phyloP scores from a whole-genome alignment of 2,113 vertebrate species.

The Crocuta crocuta region DNA sequence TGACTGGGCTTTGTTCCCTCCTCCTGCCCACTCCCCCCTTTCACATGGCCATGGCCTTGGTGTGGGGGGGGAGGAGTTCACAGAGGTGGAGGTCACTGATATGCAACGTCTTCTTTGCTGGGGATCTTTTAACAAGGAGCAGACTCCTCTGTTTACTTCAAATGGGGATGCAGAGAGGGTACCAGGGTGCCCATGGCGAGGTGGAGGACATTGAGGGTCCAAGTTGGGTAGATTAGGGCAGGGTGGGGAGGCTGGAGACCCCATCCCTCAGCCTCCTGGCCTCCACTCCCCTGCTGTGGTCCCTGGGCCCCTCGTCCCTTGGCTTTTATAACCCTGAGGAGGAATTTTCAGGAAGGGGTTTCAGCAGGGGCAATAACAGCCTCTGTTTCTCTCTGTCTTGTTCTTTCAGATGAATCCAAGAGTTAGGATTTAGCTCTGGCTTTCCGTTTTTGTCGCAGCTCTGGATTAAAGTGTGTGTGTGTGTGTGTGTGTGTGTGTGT shows the following conservation, averaged over 20 bases:
- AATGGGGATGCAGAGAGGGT: neutral
- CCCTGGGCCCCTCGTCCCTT: too few relatives aligned
- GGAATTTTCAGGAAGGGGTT: neutral
- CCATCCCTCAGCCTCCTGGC: neutral
- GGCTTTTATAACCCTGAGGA: neutral
- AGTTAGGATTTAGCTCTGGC: neutral
- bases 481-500: neutral
- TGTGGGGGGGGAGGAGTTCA: neutral
- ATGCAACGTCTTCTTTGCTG: neutral
- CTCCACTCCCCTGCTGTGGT: neutral
- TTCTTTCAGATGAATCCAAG: neutral
- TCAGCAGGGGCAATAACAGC: neutral
- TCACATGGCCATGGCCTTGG: neutral
- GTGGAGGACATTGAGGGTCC: neutral
- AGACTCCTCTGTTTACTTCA: neutral
- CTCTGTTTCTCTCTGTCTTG: neutral
- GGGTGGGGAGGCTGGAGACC: neutral
- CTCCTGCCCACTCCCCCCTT: neutral
- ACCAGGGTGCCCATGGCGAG: neutral
- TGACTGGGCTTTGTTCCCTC: slow-evolving; percentile 48
- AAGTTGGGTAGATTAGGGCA: neutral
- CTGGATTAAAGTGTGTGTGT: neutral
- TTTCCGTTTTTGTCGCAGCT: neutral
- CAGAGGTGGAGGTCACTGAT: neutral
- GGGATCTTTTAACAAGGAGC: neutral